phyloP scores from a whole-genome alignment of 2,888 invertebrate genomes.

The Eupithecia abbreviata region DNA sequence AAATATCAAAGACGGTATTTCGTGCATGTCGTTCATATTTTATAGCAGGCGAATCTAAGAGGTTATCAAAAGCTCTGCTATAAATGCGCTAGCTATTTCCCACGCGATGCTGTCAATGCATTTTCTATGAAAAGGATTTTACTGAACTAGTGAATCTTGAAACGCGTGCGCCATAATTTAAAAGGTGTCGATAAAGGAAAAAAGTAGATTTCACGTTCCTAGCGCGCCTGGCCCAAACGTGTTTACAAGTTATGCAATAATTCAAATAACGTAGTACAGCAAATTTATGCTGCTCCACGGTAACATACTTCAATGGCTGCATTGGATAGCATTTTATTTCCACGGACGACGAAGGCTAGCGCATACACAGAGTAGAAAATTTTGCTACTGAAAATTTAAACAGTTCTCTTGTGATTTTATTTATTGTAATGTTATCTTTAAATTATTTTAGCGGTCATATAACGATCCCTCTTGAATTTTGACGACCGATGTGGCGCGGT shows the following conservation, averaged over 20 bases:
- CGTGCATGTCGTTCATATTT: slow-evolving; percentile 2
- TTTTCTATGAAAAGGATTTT: slow-evolving; percentile 35
- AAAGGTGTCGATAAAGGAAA: slow-evolving; percentile 62
- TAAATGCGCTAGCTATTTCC: slow-evolving; percentile 24
- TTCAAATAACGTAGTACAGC: slow-evolving; percentile 77
- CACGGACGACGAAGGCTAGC: slow-evolving; percentile 61
- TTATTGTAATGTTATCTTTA: not conserved
- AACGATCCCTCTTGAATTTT: not conserved
- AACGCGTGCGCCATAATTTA: slow-evolving; percentile 58
- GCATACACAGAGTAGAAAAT: slow-evolving; percentile 38
- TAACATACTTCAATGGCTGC: slow-evolving; percentile 80
- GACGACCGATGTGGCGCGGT: too few relatives aligned
- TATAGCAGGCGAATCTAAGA: slow-evolving; percentile 5
- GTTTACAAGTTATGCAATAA: slow-evolving; percentile 83
- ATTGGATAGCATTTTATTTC: slow-evolving; percentile 81
- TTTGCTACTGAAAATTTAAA: slow-evolving; percentile 8
- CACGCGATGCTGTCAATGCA: slow-evolving; percentile 28
- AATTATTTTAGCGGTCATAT: not conserved
- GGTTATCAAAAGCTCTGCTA: slow-evolving; percentile 21
- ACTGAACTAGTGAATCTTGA: slow-evolving; percentile 40
- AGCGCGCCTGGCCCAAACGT: slow-evolving; percentile 70
- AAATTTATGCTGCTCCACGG: slow-evolving; percentile 80
- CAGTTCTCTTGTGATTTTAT: not conserved
- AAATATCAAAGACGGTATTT: not conserved
- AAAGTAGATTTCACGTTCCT: slow-evolving; percentile 63